These are phyloP conservation scores for Oxyura jamaicensis DNA, from an alignment of 2,113 vertebrate genomes.

Conservation along the genomic window DNA sequence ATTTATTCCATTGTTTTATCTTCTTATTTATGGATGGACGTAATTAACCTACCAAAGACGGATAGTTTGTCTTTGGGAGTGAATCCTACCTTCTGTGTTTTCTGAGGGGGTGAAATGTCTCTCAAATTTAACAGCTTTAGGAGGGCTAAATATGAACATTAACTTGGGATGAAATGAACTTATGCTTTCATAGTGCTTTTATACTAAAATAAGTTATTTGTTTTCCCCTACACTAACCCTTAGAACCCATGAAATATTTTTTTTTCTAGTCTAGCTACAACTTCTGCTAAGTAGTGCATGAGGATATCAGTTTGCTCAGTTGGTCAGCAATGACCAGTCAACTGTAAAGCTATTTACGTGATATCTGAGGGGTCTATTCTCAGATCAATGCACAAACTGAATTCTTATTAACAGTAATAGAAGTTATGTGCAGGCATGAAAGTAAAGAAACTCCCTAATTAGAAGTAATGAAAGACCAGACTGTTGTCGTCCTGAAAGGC, in stretches of 20 bases:
- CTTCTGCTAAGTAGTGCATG: not conserved
- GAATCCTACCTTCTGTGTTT: not conserved
- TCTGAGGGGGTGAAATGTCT: fast-evolving
- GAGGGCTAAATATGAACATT: not conserved
- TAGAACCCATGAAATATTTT: not conserved
- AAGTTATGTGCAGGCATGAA: not conserved
- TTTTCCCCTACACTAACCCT: not conserved
- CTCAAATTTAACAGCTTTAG: fast-evolving
- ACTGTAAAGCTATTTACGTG: constrained; percentile 25
- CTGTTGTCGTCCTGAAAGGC: not conserved
- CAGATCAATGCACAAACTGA: constrained; percentile 35
- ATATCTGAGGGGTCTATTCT: constrained; percentile 12
- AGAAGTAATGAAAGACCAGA: constrained; percentile 1
- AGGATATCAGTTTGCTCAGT: constrained; percentile 16
- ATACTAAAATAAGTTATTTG: not conserved
- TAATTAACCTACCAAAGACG: not conserved
- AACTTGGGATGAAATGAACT: not conserved
- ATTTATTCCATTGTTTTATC: not conserved
- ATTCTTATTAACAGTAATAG: constrained; percentile 33
- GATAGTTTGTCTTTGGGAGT: not conserved
- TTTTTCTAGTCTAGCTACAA: not conserved
- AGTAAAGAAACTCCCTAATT: constrained; percentile 33
- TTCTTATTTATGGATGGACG: not conserved
- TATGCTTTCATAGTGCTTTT: not conserved
- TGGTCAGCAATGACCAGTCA: not conserved